Conservation (phyloP, 2,888 invertebrate species). For the Erpobdella octoculata region DNA sequence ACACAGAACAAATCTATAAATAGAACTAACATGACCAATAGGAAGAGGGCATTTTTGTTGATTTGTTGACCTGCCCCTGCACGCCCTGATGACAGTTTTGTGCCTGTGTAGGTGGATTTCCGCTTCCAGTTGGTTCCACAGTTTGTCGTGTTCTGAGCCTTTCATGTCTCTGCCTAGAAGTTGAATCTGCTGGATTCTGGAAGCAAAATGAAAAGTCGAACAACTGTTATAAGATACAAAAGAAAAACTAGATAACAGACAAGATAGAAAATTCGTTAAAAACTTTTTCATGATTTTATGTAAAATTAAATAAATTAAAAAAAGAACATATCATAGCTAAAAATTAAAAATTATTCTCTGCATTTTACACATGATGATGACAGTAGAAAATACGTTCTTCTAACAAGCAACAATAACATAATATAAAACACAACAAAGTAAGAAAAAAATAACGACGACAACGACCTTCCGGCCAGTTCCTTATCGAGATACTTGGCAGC, state of each 20-base stretch:
- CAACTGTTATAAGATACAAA: no score
- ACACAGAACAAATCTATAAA: not conserved
- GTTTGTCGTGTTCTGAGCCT: slow-evolving; percentile 68
- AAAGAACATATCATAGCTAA: not conserved
- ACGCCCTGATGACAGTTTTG: slow-evolving; percentile 47
- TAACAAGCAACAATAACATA: no score
- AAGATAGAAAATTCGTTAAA: not conserved
- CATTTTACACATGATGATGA: no score
- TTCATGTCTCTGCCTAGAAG: slow-evolving; percentile 72
- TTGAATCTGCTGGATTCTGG: slow-evolving; percentile 75
- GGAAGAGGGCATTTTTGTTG: slow-evolving; percentile 40
- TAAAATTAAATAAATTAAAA: not conserved
- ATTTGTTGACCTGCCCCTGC: slow-evolving; percentile 51
- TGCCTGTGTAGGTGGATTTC: slow-evolving; percentile 72
- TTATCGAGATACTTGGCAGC: slow-evolving; percentile 80
- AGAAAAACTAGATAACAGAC: no score
- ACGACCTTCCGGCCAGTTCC: slow-evolving; percentile 66
- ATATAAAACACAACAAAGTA: no score
- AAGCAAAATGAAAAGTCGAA: not conserved
- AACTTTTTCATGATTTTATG: not conserved
- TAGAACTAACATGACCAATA: slow-evolving; percentile 30
- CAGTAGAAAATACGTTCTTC: no score
- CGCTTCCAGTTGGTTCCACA: slow-evolving; percentile 74
- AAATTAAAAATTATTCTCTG: no score
- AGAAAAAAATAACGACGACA: no score